These are phyloP conservation scores for Rhinichthys klamathensis DNA, from an alignment of 2,113 vertebrate genomes.

Conservation along the genomic window DNA sequence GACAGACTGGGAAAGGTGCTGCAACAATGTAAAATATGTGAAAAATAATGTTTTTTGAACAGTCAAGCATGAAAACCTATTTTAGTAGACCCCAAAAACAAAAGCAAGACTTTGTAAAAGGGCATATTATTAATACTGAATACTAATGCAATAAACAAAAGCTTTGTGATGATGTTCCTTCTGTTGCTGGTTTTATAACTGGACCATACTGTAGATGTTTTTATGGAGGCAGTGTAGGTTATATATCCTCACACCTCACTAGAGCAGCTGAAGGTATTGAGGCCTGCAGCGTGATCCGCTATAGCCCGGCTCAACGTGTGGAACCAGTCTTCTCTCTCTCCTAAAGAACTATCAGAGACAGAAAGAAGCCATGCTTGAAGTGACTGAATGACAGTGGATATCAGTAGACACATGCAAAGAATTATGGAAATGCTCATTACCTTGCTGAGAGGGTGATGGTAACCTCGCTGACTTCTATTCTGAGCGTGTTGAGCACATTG, in stretches of 20 bases:
- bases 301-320: constrained; percentile 84
- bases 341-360: constrained; percentile 81
- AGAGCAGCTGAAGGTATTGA: constrained; percentile 64
- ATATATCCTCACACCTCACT: constrained; percentile 66
- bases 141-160: not conserved
- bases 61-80: no score
- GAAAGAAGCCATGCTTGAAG: constrained; percentile 33
- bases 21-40: no score
- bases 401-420: not conserved
- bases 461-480: constrained; percentile 84
- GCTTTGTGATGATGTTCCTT: not conserved
- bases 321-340: constrained; percentile 95
- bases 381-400: not conserved
- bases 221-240: not conserved
- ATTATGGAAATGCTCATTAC: constrained; percentile 69
- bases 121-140: not conserved
- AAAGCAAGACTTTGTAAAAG: no score
- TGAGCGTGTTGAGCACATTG: constrained; percentile 84
- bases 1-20: no score
- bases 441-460: constrained; percentile 90
- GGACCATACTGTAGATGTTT: not conserved
- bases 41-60: no score
- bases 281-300: constrained; percentile 81
- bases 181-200: not conserved
- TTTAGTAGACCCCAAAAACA: no score